A percentile compares a stretch with the other conserved stretches of the same genome.
Evolutionary conservation across 2,113 vertebrate species (phyloP).

Genomic region (Salvelinus namaycush): DNA sequence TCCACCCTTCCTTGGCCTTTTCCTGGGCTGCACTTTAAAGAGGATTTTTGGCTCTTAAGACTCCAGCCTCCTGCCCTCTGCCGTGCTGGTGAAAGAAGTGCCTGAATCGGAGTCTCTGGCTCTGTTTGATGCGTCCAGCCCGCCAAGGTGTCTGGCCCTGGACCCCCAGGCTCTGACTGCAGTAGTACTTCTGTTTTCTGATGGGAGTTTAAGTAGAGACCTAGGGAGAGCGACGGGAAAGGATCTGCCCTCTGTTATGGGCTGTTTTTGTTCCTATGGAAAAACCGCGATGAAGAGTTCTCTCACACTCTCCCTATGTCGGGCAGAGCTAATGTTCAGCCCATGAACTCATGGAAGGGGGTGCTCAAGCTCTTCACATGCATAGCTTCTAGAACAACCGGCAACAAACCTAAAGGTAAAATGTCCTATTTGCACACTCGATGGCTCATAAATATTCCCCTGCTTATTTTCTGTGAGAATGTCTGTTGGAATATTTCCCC

Average conservation of each 20-base stretch:
- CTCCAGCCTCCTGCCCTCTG: conserved; percentile 1
- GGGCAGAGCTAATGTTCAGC: conserved; percentile 69
- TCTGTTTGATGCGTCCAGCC: conserved; percentile 1
- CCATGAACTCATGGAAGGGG: conserved; percentile 76
- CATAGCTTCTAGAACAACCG: conserved; percentile 49
- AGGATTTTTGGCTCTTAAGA: conserved; percentile 9
- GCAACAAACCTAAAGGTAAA: conserved; percentile 70
- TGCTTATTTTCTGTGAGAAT: conserved; percentile 2
- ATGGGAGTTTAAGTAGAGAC: conserved; percentile 17
- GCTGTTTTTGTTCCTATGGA: conserved; percentile 65
- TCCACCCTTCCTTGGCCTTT: not conserved
- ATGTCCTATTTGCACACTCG: not conserved
- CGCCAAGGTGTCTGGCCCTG: conserved; percentile 24
- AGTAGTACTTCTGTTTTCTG: conserved; percentile 10
- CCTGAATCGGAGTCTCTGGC: too few species aligned
- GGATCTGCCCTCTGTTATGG: conserved; percentile 41
- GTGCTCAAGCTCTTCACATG: conserved; percentile 71
- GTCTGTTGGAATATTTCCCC: conserved; percentile 1
- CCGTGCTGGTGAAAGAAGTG: too few species aligned
- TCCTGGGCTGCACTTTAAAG: not conserved
- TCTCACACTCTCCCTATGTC: conserved; percentile 69
- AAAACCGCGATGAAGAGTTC: conserved; percentile 62
- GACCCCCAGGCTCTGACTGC: conserved; percentile 27
- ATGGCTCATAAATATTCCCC: too few species aligned
- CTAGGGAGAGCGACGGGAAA: not conserved